Evolutionary conservation across 2,888 invertebrate species (phyloP).

Genomic region (Chalcosyrphus nemorum): DNA sequence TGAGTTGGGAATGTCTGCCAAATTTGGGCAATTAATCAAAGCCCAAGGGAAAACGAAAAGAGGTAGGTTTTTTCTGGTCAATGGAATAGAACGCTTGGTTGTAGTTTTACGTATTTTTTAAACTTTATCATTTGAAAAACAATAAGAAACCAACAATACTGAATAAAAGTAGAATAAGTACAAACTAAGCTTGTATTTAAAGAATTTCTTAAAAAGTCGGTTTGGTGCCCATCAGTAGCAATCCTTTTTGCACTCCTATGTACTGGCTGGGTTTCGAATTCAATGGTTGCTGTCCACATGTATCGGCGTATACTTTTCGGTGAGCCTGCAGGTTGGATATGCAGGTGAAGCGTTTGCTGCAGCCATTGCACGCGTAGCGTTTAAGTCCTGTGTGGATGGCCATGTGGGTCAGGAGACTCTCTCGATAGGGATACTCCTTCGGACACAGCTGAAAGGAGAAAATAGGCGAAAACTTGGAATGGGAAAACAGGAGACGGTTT

Average conservation of each 20-base stretch:
- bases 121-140: no score
- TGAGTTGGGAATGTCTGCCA: no score
- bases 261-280: constrained; percentile 81
- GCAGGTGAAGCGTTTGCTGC: constrained; percentile 83
- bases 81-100: no score
- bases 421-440: constrained; percentile 83
- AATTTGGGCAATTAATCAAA: no score
- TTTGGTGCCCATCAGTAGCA: constrained; percentile 79
- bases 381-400: constrained; percentile 83
- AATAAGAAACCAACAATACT: no score
- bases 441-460: constrained; percentile 78
- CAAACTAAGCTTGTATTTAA: neutral
- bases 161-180: neutral
- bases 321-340: constrained; percentile 83
- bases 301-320: constrained; percentile 82
- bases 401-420: constrained; percentile 83
- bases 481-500: no score
- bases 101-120: no score
- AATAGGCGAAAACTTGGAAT: no score
- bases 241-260: constrained; percentile 80
- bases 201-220: constrained; percentile 70
- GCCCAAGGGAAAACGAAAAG: no score
- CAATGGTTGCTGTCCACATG: constrained; percentile 81
- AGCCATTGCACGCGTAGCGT: constrained; percentile 83
- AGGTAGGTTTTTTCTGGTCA: no score